phyloP scores from a whole-genome alignment of 2,888 invertebrate species.

The Nomada hirtipes region DNA sequence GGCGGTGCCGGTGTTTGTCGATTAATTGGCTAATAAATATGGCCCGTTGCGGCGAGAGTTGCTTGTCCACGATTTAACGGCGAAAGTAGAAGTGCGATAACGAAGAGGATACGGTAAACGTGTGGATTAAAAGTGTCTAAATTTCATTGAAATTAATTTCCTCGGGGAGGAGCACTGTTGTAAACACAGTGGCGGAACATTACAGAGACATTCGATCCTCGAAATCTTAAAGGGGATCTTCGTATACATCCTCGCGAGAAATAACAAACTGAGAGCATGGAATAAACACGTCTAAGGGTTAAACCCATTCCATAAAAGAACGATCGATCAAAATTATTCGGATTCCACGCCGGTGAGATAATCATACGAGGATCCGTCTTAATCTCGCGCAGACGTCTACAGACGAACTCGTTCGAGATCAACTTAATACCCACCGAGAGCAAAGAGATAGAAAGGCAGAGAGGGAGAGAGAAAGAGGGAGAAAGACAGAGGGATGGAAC shows the following conservation, averaged over 20 bases:
- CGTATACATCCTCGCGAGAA: too few species aligned
- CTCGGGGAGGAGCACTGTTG: too few species aligned
- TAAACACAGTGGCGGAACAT: too few species aligned
- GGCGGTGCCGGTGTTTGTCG: neutral
- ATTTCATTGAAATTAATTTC: too few species aligned
- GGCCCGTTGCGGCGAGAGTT: too few species aligned
- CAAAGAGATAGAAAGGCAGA: neutral
- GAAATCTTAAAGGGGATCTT: too few species aligned
- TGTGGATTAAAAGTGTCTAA: too few species aligned
- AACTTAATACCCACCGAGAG: constrained; percentile 24
- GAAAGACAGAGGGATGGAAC: neutral
- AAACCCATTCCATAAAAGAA: neutral
- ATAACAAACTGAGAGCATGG: neutral
- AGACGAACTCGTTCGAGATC: constrained; percentile 1
- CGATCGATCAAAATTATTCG: neutral
- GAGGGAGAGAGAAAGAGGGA: neutral
- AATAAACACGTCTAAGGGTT: neutral
- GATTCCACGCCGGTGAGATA: constrained; percentile 14
- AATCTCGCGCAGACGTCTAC: constrained; percentile 29
- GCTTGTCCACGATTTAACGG: too few species aligned
- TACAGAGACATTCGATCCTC: too few species aligned
- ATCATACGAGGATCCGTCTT: constrained; percentile 34
- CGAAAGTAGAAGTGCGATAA: too few species aligned
- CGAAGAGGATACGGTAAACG: too few species aligned
- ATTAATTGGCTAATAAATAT: constrained; percentile 24